A percentile compares a stretch with the other conserved stretches of the same genome.
Evolutionary conservation across 2,113 vertebrate genomes (phyloP).

Genomic region (Mormoops blainvillei): DNA sequence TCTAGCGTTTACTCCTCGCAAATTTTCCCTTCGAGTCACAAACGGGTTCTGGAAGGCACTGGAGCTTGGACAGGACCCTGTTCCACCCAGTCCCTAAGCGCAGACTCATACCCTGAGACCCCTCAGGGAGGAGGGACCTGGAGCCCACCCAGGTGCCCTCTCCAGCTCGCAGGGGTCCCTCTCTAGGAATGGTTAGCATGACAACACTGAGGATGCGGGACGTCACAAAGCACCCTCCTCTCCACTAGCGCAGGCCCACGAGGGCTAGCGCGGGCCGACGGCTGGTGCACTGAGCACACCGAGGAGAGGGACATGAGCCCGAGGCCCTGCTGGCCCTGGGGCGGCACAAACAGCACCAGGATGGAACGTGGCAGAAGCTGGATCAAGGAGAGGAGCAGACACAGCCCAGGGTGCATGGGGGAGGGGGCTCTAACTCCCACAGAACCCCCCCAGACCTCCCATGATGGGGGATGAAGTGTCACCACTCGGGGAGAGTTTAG

Average conservation of each 20-base stretch:
- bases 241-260: too few species aligned
- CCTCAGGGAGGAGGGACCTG: neutral
- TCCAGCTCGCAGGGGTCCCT: neutral
- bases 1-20: neutral
- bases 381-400: neutral
- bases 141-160: neutral
- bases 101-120: neutral
- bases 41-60: neutral
- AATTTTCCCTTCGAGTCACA: rapidly evolving
- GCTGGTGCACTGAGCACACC: too few species aligned
- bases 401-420: neutral
- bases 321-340: neutral
- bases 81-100: neutral
- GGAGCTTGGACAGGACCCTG: neutral
- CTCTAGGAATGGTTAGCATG: neutral
- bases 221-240: neutral
- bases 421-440: neutral
- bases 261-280: neutral
- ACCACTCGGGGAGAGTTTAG: neutral
- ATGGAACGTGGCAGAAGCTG: neutral
- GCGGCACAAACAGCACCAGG: neutral
- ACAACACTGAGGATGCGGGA: neutral
- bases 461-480: neutral
- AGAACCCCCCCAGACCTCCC: too few species aligned
- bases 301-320: neutral